Conservation (phyloP, 2,888 invertebrate genomes). For the Glyphotaelius pellucidus region DNA sequence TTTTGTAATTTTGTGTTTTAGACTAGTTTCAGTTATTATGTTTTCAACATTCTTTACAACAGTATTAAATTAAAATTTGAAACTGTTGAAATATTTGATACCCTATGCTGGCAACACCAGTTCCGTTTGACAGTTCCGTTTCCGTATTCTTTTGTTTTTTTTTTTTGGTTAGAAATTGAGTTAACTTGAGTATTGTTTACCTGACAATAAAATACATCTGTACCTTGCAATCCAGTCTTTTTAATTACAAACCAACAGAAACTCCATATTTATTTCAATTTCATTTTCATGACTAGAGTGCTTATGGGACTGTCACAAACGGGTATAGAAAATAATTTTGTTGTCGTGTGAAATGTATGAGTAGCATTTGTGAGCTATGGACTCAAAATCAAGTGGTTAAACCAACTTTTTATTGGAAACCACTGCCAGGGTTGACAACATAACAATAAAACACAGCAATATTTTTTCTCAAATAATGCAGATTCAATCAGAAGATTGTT, state of each 20-base stretch:
- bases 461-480: neutral
- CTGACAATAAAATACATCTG: too few species aligned
- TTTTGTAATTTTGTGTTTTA: neutral
- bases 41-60: neutral
- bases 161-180: too few species aligned
- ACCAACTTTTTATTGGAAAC: neutral
- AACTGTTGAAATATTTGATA: too few species aligned
- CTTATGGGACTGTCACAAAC: neutral
- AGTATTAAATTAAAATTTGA: neutral
- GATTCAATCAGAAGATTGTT: neutral
- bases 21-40: neutral
- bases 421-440: neutral
- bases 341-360: neutral
- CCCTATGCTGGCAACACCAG: too few species aligned
- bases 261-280: neutral
- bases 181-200: too few species aligned
- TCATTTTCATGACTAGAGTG: neutral
- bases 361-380: too few species aligned
- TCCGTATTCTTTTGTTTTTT: too few species aligned
- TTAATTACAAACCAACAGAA: too few species aligned
- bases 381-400: neutral
- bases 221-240: too few species aligned
- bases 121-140: too few species aligned
- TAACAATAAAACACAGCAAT: neutral
- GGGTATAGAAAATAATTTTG: neutral